Percentiles rank a stretch among this genome's conserved stretches.
Evolutionary conservation across 2,797 vertebrate genomes (phyloP).

Genomic region (Columba guinea): DNA sequence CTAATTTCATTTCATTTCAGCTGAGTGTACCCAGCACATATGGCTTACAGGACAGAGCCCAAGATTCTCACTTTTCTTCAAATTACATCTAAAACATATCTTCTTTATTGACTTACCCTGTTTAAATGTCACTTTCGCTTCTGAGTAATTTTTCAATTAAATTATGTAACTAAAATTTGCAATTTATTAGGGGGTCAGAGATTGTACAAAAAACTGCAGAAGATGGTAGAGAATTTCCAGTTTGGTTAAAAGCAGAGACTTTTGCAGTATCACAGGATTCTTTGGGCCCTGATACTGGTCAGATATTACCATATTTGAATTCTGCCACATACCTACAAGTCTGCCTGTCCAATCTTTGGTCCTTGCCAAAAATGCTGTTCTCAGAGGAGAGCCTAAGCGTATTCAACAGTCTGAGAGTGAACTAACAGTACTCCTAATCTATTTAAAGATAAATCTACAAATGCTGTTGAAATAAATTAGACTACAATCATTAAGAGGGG

Average conservation of each 20-base stretch:
- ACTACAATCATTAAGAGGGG: not conserved
- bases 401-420: not conserved
- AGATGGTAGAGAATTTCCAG: not conserved
- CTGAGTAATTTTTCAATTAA: not conserved
- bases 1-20: not conserved
- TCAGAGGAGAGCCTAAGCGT: not conserved
- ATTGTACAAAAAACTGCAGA: not conserved
- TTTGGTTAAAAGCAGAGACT: not conserved
- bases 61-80: not conserved
- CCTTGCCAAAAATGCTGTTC: not conserved
- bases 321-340: not conserved
- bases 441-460: not conserved
- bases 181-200: not conserved
- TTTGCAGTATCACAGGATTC: not conserved
- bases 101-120: not conserved
- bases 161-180: not conserved
- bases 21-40: not conserved
- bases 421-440: not conserved
- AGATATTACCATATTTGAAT: not conserved
- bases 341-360: not conserved
- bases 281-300: not conserved
- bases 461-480: not conserved
- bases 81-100: not conserved
- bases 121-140: constrained; percentile 13
- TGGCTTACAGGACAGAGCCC: not conserved